A percentile compares a stretch with the other conserved stretches of the same genome.
Evolutionary conservation across 2,113 vertebrate genomes (phyloP).

Genomic region (Meriones unguiculatus): DNA sequence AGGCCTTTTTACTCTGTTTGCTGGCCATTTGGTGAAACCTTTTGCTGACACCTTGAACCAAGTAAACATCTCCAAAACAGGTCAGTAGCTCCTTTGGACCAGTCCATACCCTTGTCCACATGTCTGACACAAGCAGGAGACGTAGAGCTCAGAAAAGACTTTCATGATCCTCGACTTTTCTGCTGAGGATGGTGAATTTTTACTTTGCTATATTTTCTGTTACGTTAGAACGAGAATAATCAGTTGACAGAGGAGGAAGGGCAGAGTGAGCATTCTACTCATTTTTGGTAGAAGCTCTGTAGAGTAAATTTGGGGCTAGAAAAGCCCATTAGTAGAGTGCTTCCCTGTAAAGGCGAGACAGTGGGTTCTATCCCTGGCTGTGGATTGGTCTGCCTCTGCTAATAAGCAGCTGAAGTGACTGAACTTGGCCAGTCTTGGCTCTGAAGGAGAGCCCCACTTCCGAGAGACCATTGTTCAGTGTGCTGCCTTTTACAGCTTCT

Average conservation of each 20-base stretch:
- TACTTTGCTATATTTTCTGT: not conserved
- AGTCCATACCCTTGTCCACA: not conserved
- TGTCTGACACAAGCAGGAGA: not conserved
- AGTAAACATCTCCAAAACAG: conserved; percentile 89
- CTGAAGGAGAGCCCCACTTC: not conserved
- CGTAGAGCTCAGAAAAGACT: not conserved
- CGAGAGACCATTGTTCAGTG: not conserved
- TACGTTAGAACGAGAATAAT: not conserved
- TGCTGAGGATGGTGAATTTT: not conserved
- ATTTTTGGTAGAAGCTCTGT: not conserved
- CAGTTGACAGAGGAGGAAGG: not conserved
- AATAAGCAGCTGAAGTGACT: not conserved
- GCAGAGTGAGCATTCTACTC: not conserved
- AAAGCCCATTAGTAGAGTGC: not conserved
- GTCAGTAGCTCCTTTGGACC: conserved; percentile 81
- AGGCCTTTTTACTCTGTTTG: conserved; percentile 96
- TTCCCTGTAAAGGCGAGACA: not conserved
- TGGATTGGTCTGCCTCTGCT: not conserved
- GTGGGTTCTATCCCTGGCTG: not conserved
- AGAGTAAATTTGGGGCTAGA: not conserved
- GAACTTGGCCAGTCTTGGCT: not conserved
- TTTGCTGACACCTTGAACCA: conserved; percentile 92
- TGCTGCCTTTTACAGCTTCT: not conserved
- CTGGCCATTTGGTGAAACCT: conserved; percentile 95
- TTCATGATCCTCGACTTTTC: not conserved